Evolutionary conservation across 2,888 invertebrate genomes (phyloP), one percentile per base, ranked within the genome.

Genomic region (Tetranychus truncatus): DNA sequence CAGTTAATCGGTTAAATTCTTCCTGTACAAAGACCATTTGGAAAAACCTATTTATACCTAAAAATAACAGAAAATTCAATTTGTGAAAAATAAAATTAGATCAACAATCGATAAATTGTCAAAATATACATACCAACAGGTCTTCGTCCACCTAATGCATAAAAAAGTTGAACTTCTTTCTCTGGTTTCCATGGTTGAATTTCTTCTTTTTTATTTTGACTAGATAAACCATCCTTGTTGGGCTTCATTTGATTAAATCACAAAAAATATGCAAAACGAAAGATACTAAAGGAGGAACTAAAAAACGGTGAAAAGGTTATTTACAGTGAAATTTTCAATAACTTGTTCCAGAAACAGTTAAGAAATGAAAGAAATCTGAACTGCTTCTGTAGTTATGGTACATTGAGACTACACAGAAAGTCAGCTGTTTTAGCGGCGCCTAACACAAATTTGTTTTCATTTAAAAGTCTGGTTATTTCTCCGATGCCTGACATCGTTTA

Each of bases 121-220:
- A 24, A 24, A 69, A 9, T 6, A 20, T 24, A 69, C n/a, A 72
- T 72, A 75, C 75, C 75, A 65, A 75, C 75, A 45, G 75, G 75
- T 73, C 73, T 73, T 66, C 73, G 73, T 15, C 73, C 73, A 44
- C 69, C 66, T 44, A 75, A 15, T 1, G 75, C 75, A 67, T 75
- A 75, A 67, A 75, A 75, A 21, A 75, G 24, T 73, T 75, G 44
- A 69, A 75, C 71, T 46, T 75, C 75, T 65, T 75, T 67, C 66
- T 75, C 75, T 66, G 75, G 73, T 8, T 55, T 67, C 75, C 75
- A 75, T 20, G n/a, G 20, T 6, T 18, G 69, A 24, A 69, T 20
- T 6, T n/a, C 34, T 2, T 20, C 11, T 21, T 69, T 69, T 1
- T 20, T 21, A 18, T 69, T 24, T 24, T 20, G 69, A 55, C 55